Evolutionary conservation across 2,113 vertebrate genomes (phyloP), one percentile per base, ranked within the genome.

Genomic region (Heterochromis multidens): DNA sequence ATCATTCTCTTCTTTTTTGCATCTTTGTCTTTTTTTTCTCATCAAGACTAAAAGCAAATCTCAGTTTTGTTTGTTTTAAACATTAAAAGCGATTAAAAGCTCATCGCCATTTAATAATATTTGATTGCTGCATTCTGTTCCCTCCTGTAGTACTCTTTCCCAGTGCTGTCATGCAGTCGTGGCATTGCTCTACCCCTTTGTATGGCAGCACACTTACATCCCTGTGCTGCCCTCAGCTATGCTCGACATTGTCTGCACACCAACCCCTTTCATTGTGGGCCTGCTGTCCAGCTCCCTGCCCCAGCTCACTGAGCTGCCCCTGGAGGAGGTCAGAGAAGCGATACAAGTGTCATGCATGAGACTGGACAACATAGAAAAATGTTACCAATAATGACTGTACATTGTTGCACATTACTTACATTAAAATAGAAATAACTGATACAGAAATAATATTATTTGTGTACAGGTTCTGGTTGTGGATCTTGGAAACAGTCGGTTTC

Each of bases 181-280:
- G 94, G 97, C 97, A 0, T 94, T 97, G 4, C 96, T 97, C 33
- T 98, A 98, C 86, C 97, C 97, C 58, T 98, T 98, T 78, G 94
- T 96, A 13, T 97, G 96, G 96, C 96, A 97, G 88, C 96, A 97
- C 91, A 99, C 98, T 11, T 99, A 98, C 96, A 98, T 99, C 93
- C 98, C 98, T 0, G 97, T 98, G 86, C 94, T 98, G 80, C 98
- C 98, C 0, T 96, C 97, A 0, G 95, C 97, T 63, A 99, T 99
- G 98, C 96, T 99, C 0, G 98, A 99, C 96, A 98, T 99, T 0
- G 97, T 97, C 80, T 99, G 98, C 95, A 98, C 98, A 0, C 98
- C 98, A 0, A 99, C 98, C 0, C 98, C 98, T 3, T 99, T 99
- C 95, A 96, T 99, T 12, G 97, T 99, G 1, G 98, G 98, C 59